Base-by-base conservation (phyloP, 2,797 vertebrate genomes). In the Channallabes apus region DNA sequence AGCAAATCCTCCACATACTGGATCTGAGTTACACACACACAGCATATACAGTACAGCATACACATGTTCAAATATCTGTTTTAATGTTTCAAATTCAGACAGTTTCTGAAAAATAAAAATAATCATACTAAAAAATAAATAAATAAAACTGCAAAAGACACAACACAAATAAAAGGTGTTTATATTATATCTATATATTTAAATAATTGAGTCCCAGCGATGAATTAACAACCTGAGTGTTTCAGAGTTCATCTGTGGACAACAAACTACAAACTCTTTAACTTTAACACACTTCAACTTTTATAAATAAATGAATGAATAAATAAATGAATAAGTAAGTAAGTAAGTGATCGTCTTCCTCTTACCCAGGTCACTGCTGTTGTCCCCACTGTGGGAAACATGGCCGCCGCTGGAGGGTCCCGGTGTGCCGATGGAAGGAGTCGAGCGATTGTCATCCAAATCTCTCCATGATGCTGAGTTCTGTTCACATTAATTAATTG, bases 291-390 rank as follows among this genome's bases (percentile, higher is more conserved):
- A 41, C 41, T 41, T 41, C 6, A 7, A 7, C 6, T 41, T 41
- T 41, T 41, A 32, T 32, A 32, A 32, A 32, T 32, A 65, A 65
- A 6, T 29, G 6, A 71, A 46, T 71, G n/a, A 71, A 71, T 2
- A 24, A 71, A 46, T 72, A n/a, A 72, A 72, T 51, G n/a, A n/a
- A n/a, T n/a, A n/a, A n/a, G n/a, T n/a, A n/a, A n/a, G n/a, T n/a
- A n/a, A n/a, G n/a, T n/a, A n/a, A 9, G n/a, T 17, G 4, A 1
- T 24, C 11, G 8, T 14, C 0, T 17, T 17, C 35, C 84, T 67
- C 96, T 96, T 97, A 99, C 98, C 98, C 92, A 98, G 96, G 91
- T 98, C 97, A 77, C 98, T 98, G 95, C 96, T 96, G 96, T 97
- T 99, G 95, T 99, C 98, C 87, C 97, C 97, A 68, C 97, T 98